Conservation (phyloP, 2,113 vertebrate genomes). For the Oreochromis niloticus region DNA sequence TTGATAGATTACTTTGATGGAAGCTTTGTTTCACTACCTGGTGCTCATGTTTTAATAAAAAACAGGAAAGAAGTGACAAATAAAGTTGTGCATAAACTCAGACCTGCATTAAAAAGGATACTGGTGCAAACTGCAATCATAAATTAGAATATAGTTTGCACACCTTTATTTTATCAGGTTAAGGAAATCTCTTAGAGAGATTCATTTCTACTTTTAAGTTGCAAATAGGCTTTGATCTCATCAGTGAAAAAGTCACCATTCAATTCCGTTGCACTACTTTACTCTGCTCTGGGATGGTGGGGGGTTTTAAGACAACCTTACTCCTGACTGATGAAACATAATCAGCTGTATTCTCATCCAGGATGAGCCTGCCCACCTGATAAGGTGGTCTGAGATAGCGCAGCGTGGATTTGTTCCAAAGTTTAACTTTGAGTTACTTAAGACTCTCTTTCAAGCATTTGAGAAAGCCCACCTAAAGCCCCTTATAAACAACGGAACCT, state of each 20-base stretch:
- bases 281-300: not conserved
- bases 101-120: not conserved
- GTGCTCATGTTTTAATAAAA: not conserved
- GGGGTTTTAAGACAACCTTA: not conserved
- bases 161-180: not conserved
- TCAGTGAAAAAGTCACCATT: not conserved
- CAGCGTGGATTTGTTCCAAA: constrained; percentile 14
- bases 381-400: constrained; percentile 34
- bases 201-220: not conserved
- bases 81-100: not conserved
- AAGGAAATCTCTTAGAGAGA: not conserved
- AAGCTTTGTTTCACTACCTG: not conserved
- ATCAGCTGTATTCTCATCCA: constrained; percentile 42
- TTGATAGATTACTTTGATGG: not conserved
- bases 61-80: not conserved
- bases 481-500: constrained; percentile 26
- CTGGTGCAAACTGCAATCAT: not conserved
- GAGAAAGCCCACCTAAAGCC: not conserved
- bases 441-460: constrained; percentile 7
- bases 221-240: not conserved
- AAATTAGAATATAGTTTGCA: not conserved
- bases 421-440: constrained; percentile 15
- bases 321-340: constrained; percentile 23
- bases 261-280: not conserved
- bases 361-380: constrained; percentile 40